phyloP scores from a whole-genome alignment of 1,140 invertebrate genomes.

The Papilio polyxenes region DNA sequence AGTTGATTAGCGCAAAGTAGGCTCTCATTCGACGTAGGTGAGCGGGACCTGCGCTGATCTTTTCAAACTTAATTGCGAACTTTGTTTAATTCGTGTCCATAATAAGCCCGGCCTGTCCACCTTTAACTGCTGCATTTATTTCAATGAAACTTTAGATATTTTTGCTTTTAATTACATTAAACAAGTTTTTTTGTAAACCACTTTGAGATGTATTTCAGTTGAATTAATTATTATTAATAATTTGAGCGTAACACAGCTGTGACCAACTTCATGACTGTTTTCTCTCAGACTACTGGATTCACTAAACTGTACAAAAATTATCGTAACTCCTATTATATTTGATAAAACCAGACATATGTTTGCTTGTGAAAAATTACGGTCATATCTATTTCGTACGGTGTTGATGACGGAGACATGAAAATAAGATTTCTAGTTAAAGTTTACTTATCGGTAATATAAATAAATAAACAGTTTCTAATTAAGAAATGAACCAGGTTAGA shows the following conservation, averaged over 20 bases:
- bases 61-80: slow-evolving; percentile 50
- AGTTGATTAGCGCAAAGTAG: slow-evolving; percentile 65
- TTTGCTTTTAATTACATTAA: slow-evolving; percentile 19
- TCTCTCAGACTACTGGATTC: not conserved
- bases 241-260: not conserved
- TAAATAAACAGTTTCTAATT: no score
- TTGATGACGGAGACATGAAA: no score
- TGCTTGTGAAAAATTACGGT: no score
- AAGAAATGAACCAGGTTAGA: no score
- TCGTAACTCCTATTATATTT: no score
- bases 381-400: no score
- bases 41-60: slow-evolving; percentile 33
- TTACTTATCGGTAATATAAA: no score
- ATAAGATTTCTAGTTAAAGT: no score
- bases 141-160: slow-evolving; percentile 18
- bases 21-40: slow-evolving; percentile 47
- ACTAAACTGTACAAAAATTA: not conserved
- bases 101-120: slow-evolving; percentile 4
- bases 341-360: no score
- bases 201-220: not conserved
- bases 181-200: slow-evolving; percentile 9
- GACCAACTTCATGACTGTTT: not conserved
- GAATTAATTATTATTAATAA: not conserved
- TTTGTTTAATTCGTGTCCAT: slow-evolving; percentile 44
- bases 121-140: slow-evolving; percentile 28